Conservation (phyloP, 2,113 vertebrate genomes). For the Rhinogobius similis region DNA sequence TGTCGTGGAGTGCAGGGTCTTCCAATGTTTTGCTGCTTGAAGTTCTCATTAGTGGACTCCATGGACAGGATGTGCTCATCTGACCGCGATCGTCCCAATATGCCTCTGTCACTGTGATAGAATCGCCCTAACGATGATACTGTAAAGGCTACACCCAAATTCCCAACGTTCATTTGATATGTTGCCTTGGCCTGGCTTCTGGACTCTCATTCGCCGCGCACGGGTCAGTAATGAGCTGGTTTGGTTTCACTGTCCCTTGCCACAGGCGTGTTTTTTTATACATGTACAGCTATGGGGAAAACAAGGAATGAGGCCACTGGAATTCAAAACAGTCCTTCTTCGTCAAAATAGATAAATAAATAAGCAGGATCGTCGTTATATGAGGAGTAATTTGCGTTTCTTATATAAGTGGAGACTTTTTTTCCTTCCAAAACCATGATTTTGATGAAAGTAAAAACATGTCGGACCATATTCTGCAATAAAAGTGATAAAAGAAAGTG, state of each 20-base stretch:
- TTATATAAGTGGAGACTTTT: not conserved
- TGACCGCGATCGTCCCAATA: conserved; percentile 55
- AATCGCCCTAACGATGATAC: conserved; percentile 69
- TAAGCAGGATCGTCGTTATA: not conserved
- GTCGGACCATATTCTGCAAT: too few species aligned
- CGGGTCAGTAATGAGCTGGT: conserved; percentile 60
- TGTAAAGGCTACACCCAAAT: conserved; percentile 13
- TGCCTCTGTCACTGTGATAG: conserved; percentile 67
- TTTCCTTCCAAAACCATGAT: not conserved
- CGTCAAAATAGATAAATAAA: not conserved
- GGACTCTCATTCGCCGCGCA: conserved; percentile 31
- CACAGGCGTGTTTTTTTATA: not conserved
- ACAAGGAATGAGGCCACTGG: not conserved
- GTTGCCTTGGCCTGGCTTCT: conserved; percentile 8
- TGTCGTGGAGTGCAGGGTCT: conserved; percentile 25
- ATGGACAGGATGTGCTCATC: conserved; percentile 42
- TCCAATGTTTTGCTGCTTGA: conserved; percentile 30
- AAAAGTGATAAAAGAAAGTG: too few species aligned
- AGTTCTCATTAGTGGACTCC: conserved; percentile 66
- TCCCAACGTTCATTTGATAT: conserved; percentile 14
- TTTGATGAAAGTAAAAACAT: too few species aligned
- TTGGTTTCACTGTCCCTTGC: not conserved
- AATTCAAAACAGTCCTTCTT: not conserved
- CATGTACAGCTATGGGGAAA: not conserved
- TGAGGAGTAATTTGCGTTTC: not conserved